Conservation (phyloP, 2,888 invertebrate species). For the Sclerodermus sp. region DNA sequence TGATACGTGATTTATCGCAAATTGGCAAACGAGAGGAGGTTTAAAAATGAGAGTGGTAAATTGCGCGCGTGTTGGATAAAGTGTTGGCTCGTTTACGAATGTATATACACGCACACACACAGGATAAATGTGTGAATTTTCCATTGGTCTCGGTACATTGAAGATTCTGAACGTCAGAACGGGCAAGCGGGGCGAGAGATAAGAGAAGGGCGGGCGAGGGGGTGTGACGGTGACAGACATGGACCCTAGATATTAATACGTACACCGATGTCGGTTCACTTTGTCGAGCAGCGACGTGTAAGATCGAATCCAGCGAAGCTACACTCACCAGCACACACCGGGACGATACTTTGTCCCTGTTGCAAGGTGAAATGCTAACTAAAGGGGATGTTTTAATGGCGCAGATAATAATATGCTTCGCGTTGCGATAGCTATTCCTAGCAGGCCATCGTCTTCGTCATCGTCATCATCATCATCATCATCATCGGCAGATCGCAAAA, state of each 20-base stretch:
- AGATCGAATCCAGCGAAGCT: conserved; percentile 36
- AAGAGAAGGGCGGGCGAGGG: conserved; percentile 25
- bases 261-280: conserved; percentile 42
- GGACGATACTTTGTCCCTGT: conserved; percentile 44
- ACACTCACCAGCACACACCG: conserved; percentile 24
- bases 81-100: too few species aligned
- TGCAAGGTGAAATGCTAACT: conserved; percentile 51
- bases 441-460: neutral
- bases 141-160: neutral
- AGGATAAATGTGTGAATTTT: too few species aligned
- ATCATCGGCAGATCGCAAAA: too few species aligned
- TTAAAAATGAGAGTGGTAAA: too few species aligned
- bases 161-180: neutral
- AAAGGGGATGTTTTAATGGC: conserved; percentile 52
- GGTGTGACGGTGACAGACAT: conserved; percentile 14
- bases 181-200: conserved; percentile 4
- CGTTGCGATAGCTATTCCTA: conserved; percentile 31
- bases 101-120: too few species aligned
- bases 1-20: too few species aligned
- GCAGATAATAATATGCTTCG: conserved; percentile 39
- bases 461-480: too few species aligned
- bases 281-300: conserved; percentile 54
- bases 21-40: too few species aligned
- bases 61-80: too few species aligned
- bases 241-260: conserved; percentile 49